Conservation (phyloP, 2,888 invertebrate genomes). For the Heliconius ismenius region DNA sequence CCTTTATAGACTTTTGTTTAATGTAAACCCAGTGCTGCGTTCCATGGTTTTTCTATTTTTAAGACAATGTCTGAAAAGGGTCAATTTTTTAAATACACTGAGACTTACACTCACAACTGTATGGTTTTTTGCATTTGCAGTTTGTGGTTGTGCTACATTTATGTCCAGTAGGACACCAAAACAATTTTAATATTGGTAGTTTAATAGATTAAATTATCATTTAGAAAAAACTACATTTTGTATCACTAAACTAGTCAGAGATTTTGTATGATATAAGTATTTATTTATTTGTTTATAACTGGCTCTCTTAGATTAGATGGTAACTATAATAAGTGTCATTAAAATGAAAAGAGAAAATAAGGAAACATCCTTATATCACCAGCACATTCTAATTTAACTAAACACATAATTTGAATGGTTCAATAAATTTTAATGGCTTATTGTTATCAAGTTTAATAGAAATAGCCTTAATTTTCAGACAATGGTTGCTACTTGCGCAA, state of each 20-base stretch:
- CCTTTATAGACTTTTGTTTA: too few species aligned
- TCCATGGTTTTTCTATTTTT: too few species aligned
- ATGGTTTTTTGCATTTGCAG: too few species aligned
- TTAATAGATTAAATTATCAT: neutral
- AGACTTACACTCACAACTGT: neutral
- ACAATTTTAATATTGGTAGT: too few species aligned
- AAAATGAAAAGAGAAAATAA: neutral
- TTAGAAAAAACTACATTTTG: neutral
- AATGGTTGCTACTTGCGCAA: slow-evolving; percentile 36
- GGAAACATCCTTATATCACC: neutral
- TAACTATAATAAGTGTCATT: neutral
- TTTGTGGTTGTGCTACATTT: neutral
- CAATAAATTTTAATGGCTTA: neutral
- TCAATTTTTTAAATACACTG: too few species aligned
- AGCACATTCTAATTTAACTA: neutral
- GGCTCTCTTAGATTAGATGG: neutral
- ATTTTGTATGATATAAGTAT: neutral
- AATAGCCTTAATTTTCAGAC: slow-evolving; percentile 42
- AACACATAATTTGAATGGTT: neutral
- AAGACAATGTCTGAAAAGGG: too few species aligned
- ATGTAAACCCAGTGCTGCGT: too few species aligned
- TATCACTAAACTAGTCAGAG: neutral
- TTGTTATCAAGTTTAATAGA: slow-evolving; percentile 11
- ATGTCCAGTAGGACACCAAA: neutral
- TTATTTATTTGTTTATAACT: neutral